Evolutionary conservation across 2,113 vertebrate genomes (phyloP), one percentile per base, ranked within the genome.

Genomic region (Noturus placidus): DNA sequence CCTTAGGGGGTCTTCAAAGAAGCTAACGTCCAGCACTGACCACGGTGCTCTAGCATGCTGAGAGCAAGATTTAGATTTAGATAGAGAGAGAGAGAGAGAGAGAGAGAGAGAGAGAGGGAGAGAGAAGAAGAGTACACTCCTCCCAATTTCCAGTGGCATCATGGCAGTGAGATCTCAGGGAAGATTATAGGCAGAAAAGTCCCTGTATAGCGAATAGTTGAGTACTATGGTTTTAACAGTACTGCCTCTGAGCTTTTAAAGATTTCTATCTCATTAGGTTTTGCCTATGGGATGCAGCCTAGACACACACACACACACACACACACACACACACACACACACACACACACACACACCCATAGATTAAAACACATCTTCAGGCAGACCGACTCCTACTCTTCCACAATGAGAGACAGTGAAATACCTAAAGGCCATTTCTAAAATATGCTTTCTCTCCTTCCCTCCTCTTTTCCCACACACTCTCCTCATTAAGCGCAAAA

Each of bases 401-500:
- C 50, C 65, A 30, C 90, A 81, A 81, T 5, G 76, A 87, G 85
- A 90, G 80, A 82, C 54, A 91, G 74, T 89, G 74, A 91, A 91
- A 91, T 85, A 92, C 89, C 93, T 92, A 69, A 74, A 89, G 92
- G 92, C 90, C 78, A 90, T 79, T 87, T 76, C 86, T 82, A 77
- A 84, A 63, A 90, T 91, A 88, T 88, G 86, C 74, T 42, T 67
- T 69, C 42, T 54, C 83, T 46, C 20, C 35, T 50, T 35, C 69
- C 59, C n/a, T 57, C 33, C 14, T n/a, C 69, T 25, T 70, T 42
- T 33, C n/a, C 54, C 35, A 86, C 88, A 86, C 63, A 50, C 59
- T 86, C 70, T 87, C 54, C 92, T 95, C 93, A 94, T 94, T 95
- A 96, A 89, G 88, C 87, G 83, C 86, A 91, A 92, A 90, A 93